A percentile compares a stretch with the other conserved stretches of the same genome.
Evolutionary conservation across 2,888 invertebrate genomes (phyloP).

Genomic region (Drosophila prostipennis): DNA sequence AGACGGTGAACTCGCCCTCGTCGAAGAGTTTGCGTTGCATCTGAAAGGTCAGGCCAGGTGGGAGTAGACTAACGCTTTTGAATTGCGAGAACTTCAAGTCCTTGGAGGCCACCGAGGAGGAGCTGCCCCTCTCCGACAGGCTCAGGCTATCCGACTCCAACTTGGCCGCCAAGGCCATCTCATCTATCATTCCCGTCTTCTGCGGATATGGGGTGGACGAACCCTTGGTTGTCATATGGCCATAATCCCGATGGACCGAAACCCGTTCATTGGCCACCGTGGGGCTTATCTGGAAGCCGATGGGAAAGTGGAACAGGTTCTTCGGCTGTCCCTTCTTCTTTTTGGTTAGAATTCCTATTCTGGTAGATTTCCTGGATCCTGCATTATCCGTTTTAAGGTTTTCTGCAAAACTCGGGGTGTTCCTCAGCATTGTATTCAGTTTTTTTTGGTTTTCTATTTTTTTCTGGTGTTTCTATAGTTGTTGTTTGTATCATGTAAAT

Average conservation of each 20-base stretch:
- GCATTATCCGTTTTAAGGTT: background rate
- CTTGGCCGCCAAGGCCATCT: background rate
- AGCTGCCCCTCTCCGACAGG: background rate
- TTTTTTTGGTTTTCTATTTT: background rate
- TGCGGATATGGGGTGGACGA: background rate
- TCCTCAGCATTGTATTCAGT: background rate
- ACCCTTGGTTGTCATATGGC: background rate
- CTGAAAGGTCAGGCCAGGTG: background rate
- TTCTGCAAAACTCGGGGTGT: background rate
- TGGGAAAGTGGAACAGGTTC: too few species aligned
- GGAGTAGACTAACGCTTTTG: background rate
- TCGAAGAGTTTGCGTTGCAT: constrained; percentile 14
- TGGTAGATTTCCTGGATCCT: background rate
- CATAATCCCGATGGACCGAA: background rate
- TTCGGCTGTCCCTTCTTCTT: background rate
- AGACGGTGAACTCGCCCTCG: constrained; percentile 31
- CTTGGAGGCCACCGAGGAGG: background rate
- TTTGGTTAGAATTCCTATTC: background rate
- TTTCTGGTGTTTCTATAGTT: background rate
- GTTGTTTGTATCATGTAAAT: background rate
- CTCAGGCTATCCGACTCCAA: background rate
- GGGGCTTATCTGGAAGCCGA: background rate
- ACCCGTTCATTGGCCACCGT: background rate
- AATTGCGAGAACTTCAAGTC: background rate
- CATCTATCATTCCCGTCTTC: background rate